Base-by-base conservation (phyloP, 2,113 vertebrate genomes). In the Albula glossodonta region DNA sequence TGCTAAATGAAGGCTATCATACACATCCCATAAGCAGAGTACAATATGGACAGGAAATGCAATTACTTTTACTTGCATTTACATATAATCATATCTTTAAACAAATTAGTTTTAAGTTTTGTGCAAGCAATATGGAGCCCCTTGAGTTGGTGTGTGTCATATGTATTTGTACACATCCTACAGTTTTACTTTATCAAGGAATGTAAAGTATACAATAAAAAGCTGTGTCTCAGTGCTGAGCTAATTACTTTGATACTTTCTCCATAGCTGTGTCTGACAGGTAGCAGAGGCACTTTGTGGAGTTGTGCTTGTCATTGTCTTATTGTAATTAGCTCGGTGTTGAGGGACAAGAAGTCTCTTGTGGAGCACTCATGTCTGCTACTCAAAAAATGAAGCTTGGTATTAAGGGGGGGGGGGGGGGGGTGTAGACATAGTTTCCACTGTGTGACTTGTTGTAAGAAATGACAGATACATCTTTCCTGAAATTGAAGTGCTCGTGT, bases 331-430 rank as follows among this genome's bases (percentile, higher is more conserved):
- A 53, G 84, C 53, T 41, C 52, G 57, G 80, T 85, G 77, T 80
- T 15, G 74, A 49, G 19, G 84, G 84, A 85, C 84, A 85, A 78
- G 84, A 80, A 31, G 53, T 51, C 57, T 80, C 81, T 57, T 80
- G 48, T 51, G 17, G 7, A 56, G 57, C 57, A 13, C 66, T 78
- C 80, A 85, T 80, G 17, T 56, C 78, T 6, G 17, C 22, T 11
- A 51, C 56, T 66, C 31, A 51, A 79, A 80, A 80, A 79, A n/a
- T 57, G 78, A 6, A n/a, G 77, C 19, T 15, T 19, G 41, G 53
- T 48, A 52, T 79, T 50, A 85, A 85, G 53, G n/a, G 83, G 74
- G 80, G 41, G 17, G 80, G 52, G 60, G 52, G n/a, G 74, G 84
- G 80, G 48, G 17, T 25, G 4, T 52, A 79, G 84, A 85, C 84